Evolutionary conservation across 2,888 invertebrate species (phyloP), one percentile per base, ranked within the genome.

Genomic region (Pardosa pseudoannulata): DNA sequence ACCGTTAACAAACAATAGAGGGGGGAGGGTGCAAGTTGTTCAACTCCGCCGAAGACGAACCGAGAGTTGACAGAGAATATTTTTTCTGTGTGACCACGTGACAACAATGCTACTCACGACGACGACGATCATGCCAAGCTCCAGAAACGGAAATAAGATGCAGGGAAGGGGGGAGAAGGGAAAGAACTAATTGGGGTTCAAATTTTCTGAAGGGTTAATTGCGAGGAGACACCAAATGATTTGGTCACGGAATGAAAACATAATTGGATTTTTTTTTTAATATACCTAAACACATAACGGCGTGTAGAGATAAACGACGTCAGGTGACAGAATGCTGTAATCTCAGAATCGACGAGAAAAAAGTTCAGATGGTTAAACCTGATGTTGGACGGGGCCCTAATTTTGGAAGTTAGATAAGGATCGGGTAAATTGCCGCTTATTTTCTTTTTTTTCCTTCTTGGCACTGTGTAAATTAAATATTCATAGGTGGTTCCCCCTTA

Each of bases 301-400:
- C 56, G 23, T 46, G 41, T 6, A 46, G 7, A n/a, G 23, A 56
- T 23, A 56, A 56, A 2, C 23, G 23, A 5, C 11, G 23, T 56
- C 23, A 56, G 23, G 56, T 56, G 23, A 16, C 5, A 56, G 23
- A 56, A 6, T 23, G 23, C 56, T 9, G 23, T 56, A 23, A 56
- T 5, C 36, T 36, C 9, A 23, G 23, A 56, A 1, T n/a, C n/a
- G n/a, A n/a, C n/a, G n/a, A 56, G 11, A 23, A 23, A 11, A 5
- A 23, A 56, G 56, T 56, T 56, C 23, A 56, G 56, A 56, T 56
- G 56, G 56, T 23, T 56, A 56, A 56, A 16, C n/a, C 23, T 23
- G 56, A 56, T 56, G 0, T 56, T 56, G 19, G 11, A 36, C 36
- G n/a, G n/a, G n/a, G n/a, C n/a, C n/a, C n/a, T n/a, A n/a, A n/a